phyloP scores from a whole-genome alignment of 2,113 vertebrate species.

The Grallaria varia region DNA sequence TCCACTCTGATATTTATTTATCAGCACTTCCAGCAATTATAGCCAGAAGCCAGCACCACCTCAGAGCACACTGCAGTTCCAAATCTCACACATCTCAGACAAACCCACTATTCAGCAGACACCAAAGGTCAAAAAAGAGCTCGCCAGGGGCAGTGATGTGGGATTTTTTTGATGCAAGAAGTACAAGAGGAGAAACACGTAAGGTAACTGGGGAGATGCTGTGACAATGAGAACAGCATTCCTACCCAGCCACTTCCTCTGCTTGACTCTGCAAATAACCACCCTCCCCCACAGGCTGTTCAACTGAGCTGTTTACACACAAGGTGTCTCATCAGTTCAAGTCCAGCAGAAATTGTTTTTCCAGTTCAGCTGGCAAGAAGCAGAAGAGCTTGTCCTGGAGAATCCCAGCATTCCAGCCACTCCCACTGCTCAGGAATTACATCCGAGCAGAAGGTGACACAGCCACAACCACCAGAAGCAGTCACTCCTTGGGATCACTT shows the following conservation, averaged over 20 bases:
- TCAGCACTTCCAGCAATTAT: background rate
- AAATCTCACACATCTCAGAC: background rate
- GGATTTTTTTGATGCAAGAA: background rate
- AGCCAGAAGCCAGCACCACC: background rate
- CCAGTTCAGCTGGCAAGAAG: background rate
- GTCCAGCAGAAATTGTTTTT: background rate
- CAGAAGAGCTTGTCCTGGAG: background rate
- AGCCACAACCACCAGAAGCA: background rate
- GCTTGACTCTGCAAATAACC: background rate
- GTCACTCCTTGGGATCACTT: background rate
- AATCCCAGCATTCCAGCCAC: background rate
- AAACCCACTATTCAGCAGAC: background rate
- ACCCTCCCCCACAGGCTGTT: background rate
- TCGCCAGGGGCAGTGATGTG: background rate
- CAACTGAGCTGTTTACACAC: background rate
- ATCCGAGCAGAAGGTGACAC: background rate
- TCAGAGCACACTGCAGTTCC: background rate
- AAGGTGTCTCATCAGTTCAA: background rate
- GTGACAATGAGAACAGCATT: background rate
- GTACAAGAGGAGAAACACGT: background rate
- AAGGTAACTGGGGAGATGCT: background rate
- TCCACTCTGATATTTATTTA: background rate
- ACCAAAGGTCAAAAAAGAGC: background rate
- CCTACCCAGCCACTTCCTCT: background rate
- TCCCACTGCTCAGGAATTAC: background rate